Percentiles rank a stretch among this genome's conserved stretches.
Conservation (phyloP, 2,797 vertebrate genomes). For the Odontamblyopus rebecca region DNA sequence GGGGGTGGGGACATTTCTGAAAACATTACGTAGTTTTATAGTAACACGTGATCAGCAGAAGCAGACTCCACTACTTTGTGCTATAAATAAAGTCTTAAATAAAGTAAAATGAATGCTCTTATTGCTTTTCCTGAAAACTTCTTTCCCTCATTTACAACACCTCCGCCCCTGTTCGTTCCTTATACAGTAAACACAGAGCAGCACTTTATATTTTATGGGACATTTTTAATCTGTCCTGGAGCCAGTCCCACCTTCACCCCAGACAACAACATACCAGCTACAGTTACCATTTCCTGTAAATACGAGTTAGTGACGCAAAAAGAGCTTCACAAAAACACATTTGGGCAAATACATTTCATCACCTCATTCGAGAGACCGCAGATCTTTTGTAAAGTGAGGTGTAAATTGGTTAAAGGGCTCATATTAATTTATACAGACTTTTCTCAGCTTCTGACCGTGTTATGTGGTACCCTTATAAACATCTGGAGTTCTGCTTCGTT, state of each 20-base stretch:
- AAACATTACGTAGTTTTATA: constrained; percentile 6
- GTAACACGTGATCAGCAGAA: not conserved
- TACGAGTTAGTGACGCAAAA: not conserved
- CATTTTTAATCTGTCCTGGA: constrained; percentile 4
- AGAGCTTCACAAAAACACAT: not conserved
- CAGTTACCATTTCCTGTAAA: constrained; percentile 8
- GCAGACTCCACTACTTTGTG: not conserved
- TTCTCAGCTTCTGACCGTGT: not conserved
- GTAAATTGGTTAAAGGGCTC: not conserved
- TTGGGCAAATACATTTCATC: not conserved
- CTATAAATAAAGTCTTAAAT: constrained; percentile 1
- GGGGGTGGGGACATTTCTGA: constrained; percentile 5
- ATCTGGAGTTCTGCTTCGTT: not conserved
- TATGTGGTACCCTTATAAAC: not conserved
- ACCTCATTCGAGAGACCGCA: not conserved
- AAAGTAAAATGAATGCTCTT: not conserved
- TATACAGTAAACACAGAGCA: constrained; percentile 11
- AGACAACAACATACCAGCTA: constrained; percentile 7
- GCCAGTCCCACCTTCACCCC: constrained; percentile 3
- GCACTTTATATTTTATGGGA: constrained; percentile 10
- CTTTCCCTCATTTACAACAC: constrained; percentile 3
- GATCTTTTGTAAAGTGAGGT: not conserved
- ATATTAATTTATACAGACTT: not conserved
- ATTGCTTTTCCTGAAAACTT: not conserved
- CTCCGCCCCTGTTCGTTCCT: not conserved